These are phyloP conservation scores for Latheticus oryzae DNA, from an alignment of 2,888 invertebrate genomes.

Conservation along the genomic window DNA sequence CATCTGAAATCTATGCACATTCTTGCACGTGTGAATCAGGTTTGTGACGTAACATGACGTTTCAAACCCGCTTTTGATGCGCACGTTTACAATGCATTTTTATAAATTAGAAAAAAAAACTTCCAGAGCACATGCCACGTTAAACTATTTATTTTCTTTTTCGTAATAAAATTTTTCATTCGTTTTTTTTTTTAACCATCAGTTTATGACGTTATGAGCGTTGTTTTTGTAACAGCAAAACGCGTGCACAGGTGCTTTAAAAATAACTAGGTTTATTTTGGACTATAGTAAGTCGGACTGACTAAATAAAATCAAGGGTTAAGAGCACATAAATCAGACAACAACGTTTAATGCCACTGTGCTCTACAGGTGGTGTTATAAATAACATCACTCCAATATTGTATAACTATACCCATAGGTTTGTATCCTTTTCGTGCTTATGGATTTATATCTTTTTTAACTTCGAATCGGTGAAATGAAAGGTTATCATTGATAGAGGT, in stretches of 20 bases:
- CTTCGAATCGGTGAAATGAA: too few species aligned
- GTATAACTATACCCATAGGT: too few species aligned
- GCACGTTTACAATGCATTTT: too few species aligned
- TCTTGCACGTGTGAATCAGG: constrained; percentile 65
- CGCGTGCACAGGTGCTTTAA: too few species aligned
- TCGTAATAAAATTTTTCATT: constrained; percentile 3
- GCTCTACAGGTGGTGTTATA: constrained; percentile 4
- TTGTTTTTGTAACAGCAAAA: too few species aligned
- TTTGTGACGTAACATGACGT: constrained; percentile 62
- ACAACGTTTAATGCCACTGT: too few species aligned
- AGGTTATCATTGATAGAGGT: too few species aligned
- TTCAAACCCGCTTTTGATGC: constrained; percentile 47
- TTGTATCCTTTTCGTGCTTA: too few species aligned
- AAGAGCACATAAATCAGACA: constrained; percentile 7
- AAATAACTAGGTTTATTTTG: too few species aligned
- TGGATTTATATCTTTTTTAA: too few species aligned
- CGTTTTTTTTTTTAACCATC: background rate
- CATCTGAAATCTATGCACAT: constrained; percentile 62
- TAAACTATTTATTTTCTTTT: background rate
- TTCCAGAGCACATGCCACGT: constrained; percentile 46
- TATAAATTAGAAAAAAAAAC: too few species aligned
- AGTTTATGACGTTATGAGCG: too few species aligned
- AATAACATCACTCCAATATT: background rate
- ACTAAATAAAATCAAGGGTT: constrained; percentile 4
- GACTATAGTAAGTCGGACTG: background rate